Evolutionary conservation across 1,140 invertebrate species (phyloP).

Genomic region (Papilio dardanus): DNA sequence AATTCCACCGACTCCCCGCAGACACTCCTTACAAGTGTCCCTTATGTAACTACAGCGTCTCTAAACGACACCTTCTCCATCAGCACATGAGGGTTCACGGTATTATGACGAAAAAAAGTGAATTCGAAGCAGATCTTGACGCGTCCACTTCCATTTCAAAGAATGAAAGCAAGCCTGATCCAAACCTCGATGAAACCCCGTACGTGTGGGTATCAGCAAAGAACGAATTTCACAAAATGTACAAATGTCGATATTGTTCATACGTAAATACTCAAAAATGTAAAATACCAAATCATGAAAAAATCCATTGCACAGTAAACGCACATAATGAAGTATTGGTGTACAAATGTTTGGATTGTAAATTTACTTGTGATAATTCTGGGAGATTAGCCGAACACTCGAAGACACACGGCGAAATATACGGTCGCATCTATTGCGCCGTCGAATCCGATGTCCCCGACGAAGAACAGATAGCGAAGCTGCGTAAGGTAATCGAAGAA

Average conservation of each 20-base stretch:
- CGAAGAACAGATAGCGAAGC: constrained; percentile 86
- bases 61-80: constrained; percentile 89
- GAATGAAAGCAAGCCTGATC: constrained; percentile 48
- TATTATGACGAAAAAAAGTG: constrained; percentile 73
- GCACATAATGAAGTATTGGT: constrained; percentile 77
- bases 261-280: constrained; percentile 90
- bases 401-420: constrained; percentile 89
- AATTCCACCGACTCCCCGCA: constrained; percentile 89
- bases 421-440: constrained; percentile 87
- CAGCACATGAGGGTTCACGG: constrained; percentile 91
- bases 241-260: constrained; percentile 92
- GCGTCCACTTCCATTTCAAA: constrained; percentile 45
- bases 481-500: constrained; percentile 77
- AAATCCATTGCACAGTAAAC: constrained; percentile 87
- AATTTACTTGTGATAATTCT: constrained; percentile 90
- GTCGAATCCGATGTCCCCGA: constrained; percentile 86
- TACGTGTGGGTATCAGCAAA: constrained; percentile 89
- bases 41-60: constrained; percentile 92
- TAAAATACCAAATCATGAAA: constrained; percentile 93
- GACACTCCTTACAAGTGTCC: constrained; percentile 90
- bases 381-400: constrained; percentile 89
- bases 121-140: constrained; percentile 65
- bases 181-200: constrained; percentile 81
- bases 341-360: constrained; percentile 89
- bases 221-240: constrained; percentile 91